Conservation (phyloP, 2,113 vertebrate genomes). For the Trogon surrucura region DNA sequence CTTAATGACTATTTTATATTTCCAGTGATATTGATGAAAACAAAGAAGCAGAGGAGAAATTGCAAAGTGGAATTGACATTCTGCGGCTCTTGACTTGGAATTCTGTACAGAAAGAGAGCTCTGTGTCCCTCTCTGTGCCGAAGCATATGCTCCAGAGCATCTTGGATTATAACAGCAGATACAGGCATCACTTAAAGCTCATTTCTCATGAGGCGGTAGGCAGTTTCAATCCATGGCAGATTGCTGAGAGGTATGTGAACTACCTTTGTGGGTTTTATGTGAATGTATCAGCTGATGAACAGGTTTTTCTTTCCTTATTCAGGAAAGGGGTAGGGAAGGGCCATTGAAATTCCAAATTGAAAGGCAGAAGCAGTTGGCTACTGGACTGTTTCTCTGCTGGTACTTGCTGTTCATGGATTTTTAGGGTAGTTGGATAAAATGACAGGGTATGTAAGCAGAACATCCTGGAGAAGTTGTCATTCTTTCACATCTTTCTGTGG, state of each 20-base stretch:
- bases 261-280: neutral
- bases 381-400: neutral
- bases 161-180: conserved; percentile 78
- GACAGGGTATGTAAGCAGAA: neutral
- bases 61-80: conserved; percentile 12
- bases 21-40: conserved; percentile 75
- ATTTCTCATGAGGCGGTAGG: conserved; percentile 83
- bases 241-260: conserved; percentile 85
- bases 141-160: conserved; percentile 78
- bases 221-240: conserved; percentile 86
- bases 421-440: neutral
- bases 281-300: neutral
- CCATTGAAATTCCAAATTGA: neutral
- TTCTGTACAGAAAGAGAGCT: neutral
- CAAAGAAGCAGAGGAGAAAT: conserved; percentile 67
- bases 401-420: neutral
- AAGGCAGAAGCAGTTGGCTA: neutral
- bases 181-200: conserved; percentile 79
- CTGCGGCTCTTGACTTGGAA: neutral
- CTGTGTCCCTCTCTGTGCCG: conserved; percentile 75
- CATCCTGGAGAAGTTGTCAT: neutral
- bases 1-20: neutral
- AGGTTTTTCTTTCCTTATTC: neutral
- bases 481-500: neutral
- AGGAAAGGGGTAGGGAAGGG: neutral